phyloP scores from a whole-genome alignment of 2,888 invertebrate species.

The Antheraea yamamai region DNA sequence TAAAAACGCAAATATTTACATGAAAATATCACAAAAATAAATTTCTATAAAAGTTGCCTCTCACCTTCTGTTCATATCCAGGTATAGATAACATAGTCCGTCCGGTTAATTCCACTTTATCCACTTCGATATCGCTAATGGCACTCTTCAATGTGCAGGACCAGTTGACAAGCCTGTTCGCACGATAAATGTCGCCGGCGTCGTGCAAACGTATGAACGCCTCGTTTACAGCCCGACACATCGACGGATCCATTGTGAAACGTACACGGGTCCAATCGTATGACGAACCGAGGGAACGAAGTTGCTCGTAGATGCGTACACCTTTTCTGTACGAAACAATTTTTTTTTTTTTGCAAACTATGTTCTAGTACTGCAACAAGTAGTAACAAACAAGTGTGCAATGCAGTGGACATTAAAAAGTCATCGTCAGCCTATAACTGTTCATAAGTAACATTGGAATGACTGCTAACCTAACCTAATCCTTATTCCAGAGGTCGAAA shows the following conservation, averaged over 20 bases:
- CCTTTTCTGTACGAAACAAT: conserved; percentile 84
- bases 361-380: no score
- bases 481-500: no score
- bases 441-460: no score
- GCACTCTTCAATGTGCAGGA: conserved; percentile 97
- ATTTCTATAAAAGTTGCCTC: background rate
- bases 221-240: conserved; percentile 94
- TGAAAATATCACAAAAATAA: background rate
- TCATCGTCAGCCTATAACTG: no score
- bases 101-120: conserved; percentile 94
- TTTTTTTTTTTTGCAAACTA: no score
- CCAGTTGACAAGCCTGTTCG: conserved; percentile 98
- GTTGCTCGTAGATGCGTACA: conserved; percentile 88
- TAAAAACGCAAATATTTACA: no score
- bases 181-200: conserved; percentile 93
- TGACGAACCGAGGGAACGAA: conserved; percentile 93
- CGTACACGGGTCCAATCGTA: conserved; percentile 96
- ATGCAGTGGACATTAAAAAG: no score
- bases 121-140: conserved; percentile 99
- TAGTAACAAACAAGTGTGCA: no score
- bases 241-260: conserved; percentile 97
- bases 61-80: conserved; percentile 90
- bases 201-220: conserved; percentile 96
- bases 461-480: no score
- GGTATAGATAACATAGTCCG: conserved; percentile 94